These are phyloP conservation scores for Caenorhabditis sulstoni DNA, from an alignment of 2,888 invertebrate genomes.

Conservation along the genomic window DNA sequence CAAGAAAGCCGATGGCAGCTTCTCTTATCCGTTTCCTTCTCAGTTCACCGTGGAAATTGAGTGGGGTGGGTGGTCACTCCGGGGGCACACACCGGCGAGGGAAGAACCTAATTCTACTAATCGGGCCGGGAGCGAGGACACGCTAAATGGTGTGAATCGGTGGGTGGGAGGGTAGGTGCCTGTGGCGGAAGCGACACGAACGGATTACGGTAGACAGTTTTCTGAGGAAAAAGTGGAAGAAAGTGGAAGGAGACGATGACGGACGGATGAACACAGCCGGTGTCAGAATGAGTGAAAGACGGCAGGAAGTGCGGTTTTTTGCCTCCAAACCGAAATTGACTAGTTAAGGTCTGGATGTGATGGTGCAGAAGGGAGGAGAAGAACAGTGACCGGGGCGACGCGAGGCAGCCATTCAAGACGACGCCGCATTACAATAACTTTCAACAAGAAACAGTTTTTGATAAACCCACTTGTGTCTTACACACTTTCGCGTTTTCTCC, in stretches of 20 bases:
- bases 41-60: not conserved
- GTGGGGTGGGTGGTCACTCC: conserved; percentile 16
- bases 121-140: conserved; percentile 52
- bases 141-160: conserved; percentile 59
- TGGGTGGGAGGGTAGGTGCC: conserved; percentile 24
- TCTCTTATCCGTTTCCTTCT: conserved; percentile 6
- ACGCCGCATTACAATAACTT: conserved; percentile 44
- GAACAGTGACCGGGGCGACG: not conserved
- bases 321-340: conserved; percentile 45
- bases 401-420: conserved; percentile 1
- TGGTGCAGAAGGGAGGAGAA: conserved; percentile 21
- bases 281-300: conserved; percentile 53
- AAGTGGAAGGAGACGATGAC: conserved; percentile 10
- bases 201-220: conserved; percentile 34
- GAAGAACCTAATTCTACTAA: conserved; percentile 54
- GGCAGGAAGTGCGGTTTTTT: conserved; percentile 28
- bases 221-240: conserved; percentile 23
- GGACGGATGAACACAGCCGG: conserved; percentile 47
- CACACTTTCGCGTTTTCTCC: conserved; percentile 19
- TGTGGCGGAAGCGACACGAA: conserved; percentile 8
- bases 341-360: not conserved
- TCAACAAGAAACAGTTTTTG: conserved; percentile 46
- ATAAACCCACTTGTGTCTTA: conserved; percentile 57
- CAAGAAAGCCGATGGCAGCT: conserved; percentile 25
- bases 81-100: not conserved